Conservation (phyloP, 2,113 vertebrate genomes). For the Microtus richardsoni region DNA sequence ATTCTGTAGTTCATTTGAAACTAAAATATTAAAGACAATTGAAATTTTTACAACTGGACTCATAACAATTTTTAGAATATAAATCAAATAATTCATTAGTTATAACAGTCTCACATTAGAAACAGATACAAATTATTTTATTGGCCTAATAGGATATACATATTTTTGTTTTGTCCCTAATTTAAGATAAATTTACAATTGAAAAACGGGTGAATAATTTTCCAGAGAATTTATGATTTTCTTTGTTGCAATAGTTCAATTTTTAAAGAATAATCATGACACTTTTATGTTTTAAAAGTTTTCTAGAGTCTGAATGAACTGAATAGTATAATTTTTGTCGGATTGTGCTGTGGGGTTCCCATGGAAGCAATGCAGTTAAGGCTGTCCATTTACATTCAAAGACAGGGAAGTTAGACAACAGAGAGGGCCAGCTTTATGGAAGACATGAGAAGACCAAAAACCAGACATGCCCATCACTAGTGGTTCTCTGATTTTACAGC, state of each 20-base stretch:
- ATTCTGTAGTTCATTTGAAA: conserved; percentile 35
- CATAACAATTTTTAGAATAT: conserved; percentile 25
- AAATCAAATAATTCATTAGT: conserved; percentile 38
- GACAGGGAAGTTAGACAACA: background rate
- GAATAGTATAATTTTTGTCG: background rate
- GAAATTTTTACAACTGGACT: background rate
- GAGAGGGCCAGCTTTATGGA: background rate
- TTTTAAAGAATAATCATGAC: background rate
- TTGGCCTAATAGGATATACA: background rate
- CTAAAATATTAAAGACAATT: conserved; percentile 2
- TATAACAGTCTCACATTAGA: background rate
- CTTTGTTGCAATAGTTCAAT: background rate
- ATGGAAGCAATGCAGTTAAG: background rate
- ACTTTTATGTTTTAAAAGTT: background rate
- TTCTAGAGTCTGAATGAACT: background rate
- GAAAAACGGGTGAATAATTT: conserved; percentile 26
- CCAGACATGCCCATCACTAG: background rate
- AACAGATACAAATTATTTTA: conserved; percentile 36
- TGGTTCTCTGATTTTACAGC: background rate
- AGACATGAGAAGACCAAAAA: background rate
- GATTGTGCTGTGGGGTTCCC: background rate
- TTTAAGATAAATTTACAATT: conserved; percentile 38
- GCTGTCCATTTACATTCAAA: background rate
- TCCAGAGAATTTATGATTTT: conserved; percentile 41
- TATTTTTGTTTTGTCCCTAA: conserved; percentile 47